Evolutionary conservation across 37 sponge, comb jelly and placozoan species (phyloP), one percentile per base, ranked within the genome.

Genomic region (Amphimedon queenslandica): DNA sequence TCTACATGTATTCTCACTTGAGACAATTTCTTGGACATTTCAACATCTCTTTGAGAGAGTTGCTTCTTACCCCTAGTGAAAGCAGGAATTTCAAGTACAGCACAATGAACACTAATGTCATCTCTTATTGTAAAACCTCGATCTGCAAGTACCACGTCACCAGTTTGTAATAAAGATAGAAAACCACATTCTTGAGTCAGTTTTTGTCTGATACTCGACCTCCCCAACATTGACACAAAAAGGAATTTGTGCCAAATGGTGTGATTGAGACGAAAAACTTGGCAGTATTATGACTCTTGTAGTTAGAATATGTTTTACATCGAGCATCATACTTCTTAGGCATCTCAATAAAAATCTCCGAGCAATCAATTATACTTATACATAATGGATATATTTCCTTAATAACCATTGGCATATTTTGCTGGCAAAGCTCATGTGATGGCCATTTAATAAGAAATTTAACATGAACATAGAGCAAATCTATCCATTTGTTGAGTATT

Each of bases 221-320:
- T 29, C 77, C 66, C 77, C 77, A 76, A 23, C 65, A 63, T n/a
- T 63, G 5, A 37, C 70, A 78, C 2, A 78, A 23, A 47, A 72
- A 79, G 25, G 32, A 72, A 10, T 72, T 61, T 58, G 72, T 41
- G 21, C 80, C 71, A 18, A 28, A 18, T 23, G 80, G 80, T 11
- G 80, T 73, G 61, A 79, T 79, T 0, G 56, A 71, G 3, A 79
- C 56, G 16, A 79, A 35, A 79, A 72, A 79, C 57, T 79, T 79
- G 6, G 72, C 55, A 8, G 80, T 79, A 34, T 79, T 79, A 36
- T 68, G 71, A 25, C 28, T 13, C 35, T 57, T 68, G 66, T 76
- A 77, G 31, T 61, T 77, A 32, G 81, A 80, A 25, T 73, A 80
- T 4, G 81, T 73, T 0, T 79, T 53, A 2, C 3, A n/a, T 34